Base-by-base conservation (phyloP, 2,113 vertebrate species). In the Triplophysa rosa region DNA sequence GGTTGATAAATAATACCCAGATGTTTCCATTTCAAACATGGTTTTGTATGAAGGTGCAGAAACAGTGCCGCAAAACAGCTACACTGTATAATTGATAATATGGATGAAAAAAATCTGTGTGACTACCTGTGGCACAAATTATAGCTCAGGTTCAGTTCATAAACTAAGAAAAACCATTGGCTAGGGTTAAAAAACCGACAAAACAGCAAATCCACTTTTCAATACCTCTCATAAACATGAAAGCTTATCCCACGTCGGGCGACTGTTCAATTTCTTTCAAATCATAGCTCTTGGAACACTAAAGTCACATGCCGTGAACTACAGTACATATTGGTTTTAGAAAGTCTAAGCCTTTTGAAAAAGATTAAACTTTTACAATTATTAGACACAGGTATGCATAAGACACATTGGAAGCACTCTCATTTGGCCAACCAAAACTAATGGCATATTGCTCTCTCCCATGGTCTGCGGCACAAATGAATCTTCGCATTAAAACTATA, bases 351-450 rank as follows among this genome's bases (percentile, higher is more conserved):
- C 37, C 58, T 23, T 74, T 49, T 74, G 8, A 74, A 40, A 47
- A 74, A 63, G 58, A 74, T 61, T 63, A 49, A 62, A 74, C 71
- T 29, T 74, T 74, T 63, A 73, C 56, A 74, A 74, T 74, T 74
- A 63, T 63, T 62, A 63, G 58, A 74, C 40, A 26, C 21, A 74
- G 58, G 72, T 74, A 62, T 45, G 40, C 71, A 62, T 74, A 62
- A 63, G 59, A 49, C 40, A 47, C 58, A 74, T 47, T 74, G 72
- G 45, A 62, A 74, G 72, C 58, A 11, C 58, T 63, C 23, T 63
- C 72, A 45, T 58, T 49, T 63, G 40, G 58, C 58, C 72, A 74
- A 74, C 72, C 72, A 74, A 74, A 74, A 74, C 72, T 74, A 74
- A 74, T 74, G 72, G 72, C 72, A 74, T 47, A 47, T 62, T 74